These are phyloP conservation scores for Scaptomyza flava DNA, from an alignment of 2,888 invertebrate species.

Conservation along the genomic window DNA sequence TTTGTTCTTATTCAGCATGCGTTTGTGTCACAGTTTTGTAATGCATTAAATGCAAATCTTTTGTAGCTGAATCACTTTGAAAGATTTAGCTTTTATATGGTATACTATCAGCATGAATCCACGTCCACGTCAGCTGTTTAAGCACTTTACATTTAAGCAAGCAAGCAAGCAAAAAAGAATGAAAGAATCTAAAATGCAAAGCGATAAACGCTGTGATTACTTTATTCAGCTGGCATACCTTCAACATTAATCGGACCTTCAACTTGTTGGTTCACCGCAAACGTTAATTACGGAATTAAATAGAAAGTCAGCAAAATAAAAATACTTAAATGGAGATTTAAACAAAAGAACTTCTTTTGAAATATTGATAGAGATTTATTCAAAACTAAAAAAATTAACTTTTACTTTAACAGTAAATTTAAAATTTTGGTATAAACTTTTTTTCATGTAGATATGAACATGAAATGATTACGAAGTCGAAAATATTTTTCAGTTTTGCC, in stretches of 20 bases:
- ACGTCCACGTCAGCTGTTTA: slow-evolving; percentile 16
- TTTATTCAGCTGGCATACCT: slow-evolving; percentile 5
- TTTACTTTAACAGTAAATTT: too few species aligned
- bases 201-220: slow-evolving; percentile 36
- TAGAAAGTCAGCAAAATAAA: background rate
- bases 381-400: too few species aligned
- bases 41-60: slow-evolving; percentile 12
- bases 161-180: background rate
- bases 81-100: slow-evolving; percentile 34
- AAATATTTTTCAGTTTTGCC: too few species aligned
- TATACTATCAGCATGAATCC: background rate
- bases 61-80: slow-evolving; percentile 43
- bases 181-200: slow-evolving; percentile 11
- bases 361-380: too few species aligned
- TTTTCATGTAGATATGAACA: too few species aligned
- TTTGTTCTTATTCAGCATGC: background rate
- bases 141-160: background rate
- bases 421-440: too few species aligned
- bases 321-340: background rate
- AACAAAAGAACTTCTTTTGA: too few species aligned
- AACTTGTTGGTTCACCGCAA: slow-evolving; percentile 29
- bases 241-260: slow-evolving; percentile 22
- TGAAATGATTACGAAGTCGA: too few species aligned
- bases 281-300: slow-evolving; percentile 18
- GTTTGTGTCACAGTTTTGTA: slow-evolving; percentile 11